Evolutionary conservation across 2,797 vertebrate genomes (phyloP).

Genomic region (Megalops cyprinoides): DNA sequence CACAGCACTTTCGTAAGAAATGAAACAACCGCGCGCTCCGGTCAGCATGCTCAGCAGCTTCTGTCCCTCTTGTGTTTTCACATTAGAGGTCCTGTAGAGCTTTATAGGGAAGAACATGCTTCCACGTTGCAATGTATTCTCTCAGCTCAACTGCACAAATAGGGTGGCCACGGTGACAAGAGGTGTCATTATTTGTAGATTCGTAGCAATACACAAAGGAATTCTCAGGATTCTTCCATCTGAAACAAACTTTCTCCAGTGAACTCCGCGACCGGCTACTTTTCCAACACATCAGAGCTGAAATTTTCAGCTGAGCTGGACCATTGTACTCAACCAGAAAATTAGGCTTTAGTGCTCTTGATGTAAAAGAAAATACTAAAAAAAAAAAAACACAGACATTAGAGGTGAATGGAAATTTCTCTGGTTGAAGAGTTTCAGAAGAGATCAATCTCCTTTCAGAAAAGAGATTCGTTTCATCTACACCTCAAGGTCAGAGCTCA

Average conservation of each 20-base stretch:
- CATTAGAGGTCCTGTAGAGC: neutral
- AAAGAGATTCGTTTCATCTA: constrained; percentile 32
- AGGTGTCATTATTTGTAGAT: neutral
- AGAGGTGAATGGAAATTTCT: constrained; percentile 21
- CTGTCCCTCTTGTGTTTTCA: neutral
- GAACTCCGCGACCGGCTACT: neutral
- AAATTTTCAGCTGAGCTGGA: constrained; percentile 26
- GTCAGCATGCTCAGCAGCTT: neutral
- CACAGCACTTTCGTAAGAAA: constrained; percentile 19
- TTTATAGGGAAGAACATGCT: neutral
- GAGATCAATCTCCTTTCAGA: constrained; percentile 8
- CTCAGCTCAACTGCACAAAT: neutral
- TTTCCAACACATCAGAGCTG: constrained; percentile 5
- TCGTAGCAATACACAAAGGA: too few species aligned
- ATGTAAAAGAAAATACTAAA: too few species aligned
- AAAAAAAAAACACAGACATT: constrained; percentile 30
- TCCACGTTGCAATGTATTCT: neutral
- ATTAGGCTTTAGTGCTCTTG: constrained; percentile 27
- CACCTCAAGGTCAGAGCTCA: constrained; percentile 39
- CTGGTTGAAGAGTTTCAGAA: constrained; percentile 30
- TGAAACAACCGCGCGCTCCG: neutral
- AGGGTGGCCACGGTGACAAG: neutral
- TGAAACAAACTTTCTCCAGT: neutral
- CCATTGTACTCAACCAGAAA: constrained; percentile 26
- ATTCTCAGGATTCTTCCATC: neutral